Conservation (phyloP, 2,797 vertebrate genomes). For the Limnodromus scolopaceus region DNA sequence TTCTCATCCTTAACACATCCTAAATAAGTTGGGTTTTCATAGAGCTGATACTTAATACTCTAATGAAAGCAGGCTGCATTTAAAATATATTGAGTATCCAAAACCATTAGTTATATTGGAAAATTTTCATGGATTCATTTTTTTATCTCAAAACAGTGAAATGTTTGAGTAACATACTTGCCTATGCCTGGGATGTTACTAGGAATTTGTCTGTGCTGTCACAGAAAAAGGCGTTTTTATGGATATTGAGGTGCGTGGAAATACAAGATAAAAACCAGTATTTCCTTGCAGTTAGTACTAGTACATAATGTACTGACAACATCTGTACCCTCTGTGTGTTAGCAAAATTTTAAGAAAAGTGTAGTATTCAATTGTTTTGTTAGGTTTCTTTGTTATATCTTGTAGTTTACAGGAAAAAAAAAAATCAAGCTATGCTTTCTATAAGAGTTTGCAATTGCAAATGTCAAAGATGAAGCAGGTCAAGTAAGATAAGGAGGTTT, state of each 20-base stretch:
- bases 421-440: background rate
- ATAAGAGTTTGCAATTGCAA: background rate
- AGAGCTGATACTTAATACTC: background rate
- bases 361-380: background rate
- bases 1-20: background rate
- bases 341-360: background rate
- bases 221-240: background rate
- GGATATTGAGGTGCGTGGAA: background rate
- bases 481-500: background rate
- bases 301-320: background rate
- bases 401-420: background rate
- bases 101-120: background rate
- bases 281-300: background rate
- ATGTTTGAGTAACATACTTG: background rate
- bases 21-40: background rate
- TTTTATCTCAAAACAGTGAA: background rate
- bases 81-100: background rate
- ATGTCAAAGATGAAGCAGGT: background rate
- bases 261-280: fast-evolving
- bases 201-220: background rate
- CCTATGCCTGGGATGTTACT: background rate
- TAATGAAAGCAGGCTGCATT: background rate
- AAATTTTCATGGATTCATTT: background rate
- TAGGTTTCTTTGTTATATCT: background rate
- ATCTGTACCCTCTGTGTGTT: background rate